Conservation (phyloP, 2,888 invertebrate genomes). For the Argynnis bischoffii region DNA sequence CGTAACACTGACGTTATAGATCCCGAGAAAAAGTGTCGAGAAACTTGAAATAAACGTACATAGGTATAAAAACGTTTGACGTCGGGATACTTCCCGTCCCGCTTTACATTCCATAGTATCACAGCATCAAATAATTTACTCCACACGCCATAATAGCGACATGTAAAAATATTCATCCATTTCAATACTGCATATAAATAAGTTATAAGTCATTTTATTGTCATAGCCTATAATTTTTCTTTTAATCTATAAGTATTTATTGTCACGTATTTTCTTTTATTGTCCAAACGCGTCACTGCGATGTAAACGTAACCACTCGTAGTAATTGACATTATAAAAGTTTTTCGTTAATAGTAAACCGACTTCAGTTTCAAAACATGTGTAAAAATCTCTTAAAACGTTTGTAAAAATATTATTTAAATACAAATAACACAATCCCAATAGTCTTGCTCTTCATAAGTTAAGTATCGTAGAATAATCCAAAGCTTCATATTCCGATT, state of each 20-base stretch:
- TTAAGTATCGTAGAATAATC: no score
- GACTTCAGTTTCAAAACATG: constrained; percentile 6
- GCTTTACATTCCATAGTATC: constrained; percentile 42
- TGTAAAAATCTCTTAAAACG: constrained; percentile 11
- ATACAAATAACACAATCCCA: no score
- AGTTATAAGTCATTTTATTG: constrained; percentile 6
- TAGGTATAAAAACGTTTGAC: constrained; percentile 42
- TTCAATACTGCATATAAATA: constrained; percentile 31
- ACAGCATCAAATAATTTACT: constrained; percentile 63
- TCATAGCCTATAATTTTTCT: constrained; percentile 33
- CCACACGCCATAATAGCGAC: constrained; percentile 55
- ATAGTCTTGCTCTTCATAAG: no score
- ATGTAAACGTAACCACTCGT: constrained; percentile 17
- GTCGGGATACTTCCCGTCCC: constrained; percentile 44
- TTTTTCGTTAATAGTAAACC: background rate
- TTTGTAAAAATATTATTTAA: no score
- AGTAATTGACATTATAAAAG: constrained; percentile 13
- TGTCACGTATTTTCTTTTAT: constrained; percentile 42
- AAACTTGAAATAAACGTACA: constrained; percentile 41
- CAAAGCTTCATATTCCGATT: no score
- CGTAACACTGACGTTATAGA: constrained; percentile 41
- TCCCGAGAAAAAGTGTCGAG: constrained; percentile 69
- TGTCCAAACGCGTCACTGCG: constrained; percentile 29
- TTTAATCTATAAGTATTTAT: constrained; percentile 47
- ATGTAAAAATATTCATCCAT: constrained; percentile 61